Evolutionary conservation across 2,888 invertebrate genomes (phyloP).

Genomic region (Timema podura): DNA sequence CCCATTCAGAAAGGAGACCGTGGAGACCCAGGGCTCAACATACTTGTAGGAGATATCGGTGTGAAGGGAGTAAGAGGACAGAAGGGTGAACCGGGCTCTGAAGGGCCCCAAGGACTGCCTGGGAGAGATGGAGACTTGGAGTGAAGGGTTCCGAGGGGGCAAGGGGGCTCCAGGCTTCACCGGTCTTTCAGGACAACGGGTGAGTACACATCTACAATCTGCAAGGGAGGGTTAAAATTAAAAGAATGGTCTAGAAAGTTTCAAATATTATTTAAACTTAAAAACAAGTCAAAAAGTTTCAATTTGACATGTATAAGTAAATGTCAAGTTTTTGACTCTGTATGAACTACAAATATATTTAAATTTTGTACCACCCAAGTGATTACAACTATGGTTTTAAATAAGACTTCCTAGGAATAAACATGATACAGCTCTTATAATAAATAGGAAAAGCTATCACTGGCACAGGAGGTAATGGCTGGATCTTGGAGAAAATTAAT

Average conservation of each 20-base stretch:
- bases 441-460: no score
- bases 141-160: slow-evolving; percentile 32
- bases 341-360: no score
- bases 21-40: slow-evolving; percentile 36
- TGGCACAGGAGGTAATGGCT: no score
- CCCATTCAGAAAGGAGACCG: slow-evolving; percentile 37
- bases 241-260: not conserved
- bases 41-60: slow-evolving; percentile 37
- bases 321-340: no score
- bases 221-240: not conserved
- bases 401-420: no score
- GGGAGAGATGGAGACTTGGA: slow-evolving; percentile 40
- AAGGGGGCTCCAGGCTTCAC: slow-evolving; percentile 36
- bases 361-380: no score
- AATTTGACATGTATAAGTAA: no score
- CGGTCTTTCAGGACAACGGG: slow-evolving; percentile 32
- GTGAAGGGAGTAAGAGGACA: slow-evolving; percentile 33
- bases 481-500: no score
- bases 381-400: no score
- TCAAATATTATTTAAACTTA: not conserved
- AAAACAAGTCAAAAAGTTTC: not conserved
- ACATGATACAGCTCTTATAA: no score
- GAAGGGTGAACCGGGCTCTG: slow-evolving; percentile 40
- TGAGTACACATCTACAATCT: slow-evolving; percentile 27
- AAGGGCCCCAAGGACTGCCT: slow-evolving; percentile 38